phyloP scores from a whole-genome alignment of 2,888 invertebrate species.

The Plagodis dolabraria region DNA sequence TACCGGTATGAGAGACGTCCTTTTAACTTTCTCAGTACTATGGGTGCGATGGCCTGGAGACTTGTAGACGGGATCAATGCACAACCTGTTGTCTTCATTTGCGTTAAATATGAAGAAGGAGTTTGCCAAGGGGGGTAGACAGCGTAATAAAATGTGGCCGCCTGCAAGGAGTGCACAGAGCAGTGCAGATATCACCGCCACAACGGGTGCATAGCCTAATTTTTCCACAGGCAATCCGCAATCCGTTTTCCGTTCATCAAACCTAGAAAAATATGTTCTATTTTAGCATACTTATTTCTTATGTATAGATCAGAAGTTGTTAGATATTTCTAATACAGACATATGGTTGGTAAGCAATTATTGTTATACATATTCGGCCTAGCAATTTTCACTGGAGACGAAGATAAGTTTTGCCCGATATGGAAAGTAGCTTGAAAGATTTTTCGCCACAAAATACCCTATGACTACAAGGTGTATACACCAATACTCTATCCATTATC shows the following conservation, averaged over 20 bases:
- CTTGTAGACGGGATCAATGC: conserved; percentile 54
- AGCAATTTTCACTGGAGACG: too few species aligned
- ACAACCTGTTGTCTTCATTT: conserved; percentile 74
- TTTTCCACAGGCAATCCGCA: conserved; percentile 51
- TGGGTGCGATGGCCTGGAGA: conserved; percentile 35
- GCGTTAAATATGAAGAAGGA: conserved; percentile 77
- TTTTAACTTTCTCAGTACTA: conserved; percentile 44
- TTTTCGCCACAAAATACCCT: too few species aligned
- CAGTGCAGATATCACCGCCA: conserved; percentile 50
- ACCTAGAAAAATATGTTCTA: conserved; percentile 41
- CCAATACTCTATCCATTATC: too few species aligned
- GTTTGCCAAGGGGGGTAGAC: conserved; percentile 62
- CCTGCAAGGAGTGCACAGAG: conserved; percentile 53
- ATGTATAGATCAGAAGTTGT: too few species aligned
- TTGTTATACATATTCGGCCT: too few species aligned
- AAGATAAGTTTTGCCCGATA: too few species aligned
- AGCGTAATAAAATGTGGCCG: conserved; percentile 58
- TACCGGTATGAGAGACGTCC: conserved; percentile 64
- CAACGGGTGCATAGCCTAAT: conserved; percentile 50
- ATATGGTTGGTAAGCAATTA: too few species aligned
- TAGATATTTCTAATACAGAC: too few species aligned
- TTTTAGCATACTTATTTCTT: too few species aligned
- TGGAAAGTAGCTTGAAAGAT: too few species aligned
- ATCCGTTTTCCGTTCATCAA: conserved; percentile 53
- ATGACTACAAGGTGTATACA: too few species aligned